phyloP scores from a whole-genome alignment of 2,113 vertebrate genomes.

The Fulmarus glacialis region DNA sequence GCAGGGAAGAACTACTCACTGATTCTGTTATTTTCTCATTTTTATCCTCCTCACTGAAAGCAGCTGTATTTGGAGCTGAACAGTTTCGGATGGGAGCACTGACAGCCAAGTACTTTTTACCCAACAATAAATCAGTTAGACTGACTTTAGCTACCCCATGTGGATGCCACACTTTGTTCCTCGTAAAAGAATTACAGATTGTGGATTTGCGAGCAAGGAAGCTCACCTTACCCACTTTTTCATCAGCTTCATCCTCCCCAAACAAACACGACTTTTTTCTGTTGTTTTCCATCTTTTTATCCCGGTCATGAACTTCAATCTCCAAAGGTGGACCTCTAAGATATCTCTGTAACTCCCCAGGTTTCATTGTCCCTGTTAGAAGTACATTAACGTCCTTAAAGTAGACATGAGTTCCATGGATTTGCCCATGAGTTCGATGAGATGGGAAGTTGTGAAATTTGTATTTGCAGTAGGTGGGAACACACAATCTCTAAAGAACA shows the following conservation, averaged over 20 bases:
- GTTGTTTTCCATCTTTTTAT: slow-evolving; percentile 63
- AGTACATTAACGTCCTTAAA: slow-evolving; percentile 85
- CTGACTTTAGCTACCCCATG: slow-evolving; percentile 78
- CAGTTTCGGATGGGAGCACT: slow-evolving; percentile 72
- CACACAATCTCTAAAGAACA: slow-evolving; percentile 71
- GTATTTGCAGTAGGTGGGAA: slow-evolving; percentile 85
- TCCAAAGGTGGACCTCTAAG: slow-evolving; percentile 80
- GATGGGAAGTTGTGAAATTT: slow-evolving; percentile 69
- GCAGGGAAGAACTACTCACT: not conserved
- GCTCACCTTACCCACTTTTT: slow-evolving; percentile 13
- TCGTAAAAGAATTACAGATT: not conserved
- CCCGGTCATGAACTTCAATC: slow-evolving; percentile 86
- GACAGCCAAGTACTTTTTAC: slow-evolving; percentile 72
- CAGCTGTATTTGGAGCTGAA: not conserved
- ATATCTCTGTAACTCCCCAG: slow-evolving; percentile 71
- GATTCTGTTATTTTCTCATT: not conserved
- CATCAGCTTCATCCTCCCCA: slow-evolving; percentile 59
- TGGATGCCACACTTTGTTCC: slow-evolving; percentile 47
- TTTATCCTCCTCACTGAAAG: not conserved
- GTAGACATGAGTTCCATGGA: slow-evolving; percentile 69
- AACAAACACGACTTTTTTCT: slow-evolving; percentile 39
- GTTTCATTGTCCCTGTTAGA: slow-evolving; percentile 75
- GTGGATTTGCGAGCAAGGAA: slow-evolving; percentile 15
- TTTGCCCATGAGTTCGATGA: slow-evolving; percentile 74
- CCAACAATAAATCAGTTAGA: slow-evolving; percentile 77